phyloP scores from a whole-genome alignment of 2,797 vertebrate species.

The Myotis pilosus region DNA sequence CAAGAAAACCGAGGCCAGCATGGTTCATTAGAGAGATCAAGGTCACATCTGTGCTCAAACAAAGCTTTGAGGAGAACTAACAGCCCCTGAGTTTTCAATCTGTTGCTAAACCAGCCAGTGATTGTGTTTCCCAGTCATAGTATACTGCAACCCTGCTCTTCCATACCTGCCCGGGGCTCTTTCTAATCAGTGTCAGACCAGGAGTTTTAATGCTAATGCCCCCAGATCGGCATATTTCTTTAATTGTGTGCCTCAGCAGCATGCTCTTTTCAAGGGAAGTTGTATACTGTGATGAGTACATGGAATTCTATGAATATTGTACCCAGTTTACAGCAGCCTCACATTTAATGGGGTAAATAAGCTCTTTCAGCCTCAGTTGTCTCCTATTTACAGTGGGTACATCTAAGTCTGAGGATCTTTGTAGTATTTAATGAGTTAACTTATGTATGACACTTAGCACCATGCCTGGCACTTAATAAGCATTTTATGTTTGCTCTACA shows the following conservation, averaged over 20 bases:
- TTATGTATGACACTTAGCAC: background rate
- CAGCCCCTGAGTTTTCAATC: background rate
- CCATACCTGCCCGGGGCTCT: background rate
- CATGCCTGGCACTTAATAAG: background rate
- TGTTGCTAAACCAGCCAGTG: background rate
- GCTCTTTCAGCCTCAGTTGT: background rate
- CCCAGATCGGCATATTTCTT: background rate
- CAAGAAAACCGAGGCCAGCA: constrained; percentile 32
- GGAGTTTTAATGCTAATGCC: background rate
- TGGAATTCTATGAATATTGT: background rate
- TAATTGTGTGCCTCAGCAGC: background rate
- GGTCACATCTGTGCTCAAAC: constrained; percentile 20
- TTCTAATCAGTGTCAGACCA: constrained; percentile 11
- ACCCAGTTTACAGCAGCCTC: background rate
- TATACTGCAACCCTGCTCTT: background rate
- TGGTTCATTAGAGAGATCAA: constrained; percentile 35
- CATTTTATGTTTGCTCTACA: background rate
- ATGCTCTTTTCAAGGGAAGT: background rate
- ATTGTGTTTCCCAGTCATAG: background rate
- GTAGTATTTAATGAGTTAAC: constrained; percentile 1
- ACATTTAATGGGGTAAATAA: background rate
- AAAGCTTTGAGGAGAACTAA: constrained; percentile 39
- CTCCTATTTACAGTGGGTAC: background rate
- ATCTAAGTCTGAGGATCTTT: background rate
- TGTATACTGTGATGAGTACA: background rate